phyloP scores from a whole-genome alignment of 2,888 invertebrate genomes.

The Nineta flava region DNA sequence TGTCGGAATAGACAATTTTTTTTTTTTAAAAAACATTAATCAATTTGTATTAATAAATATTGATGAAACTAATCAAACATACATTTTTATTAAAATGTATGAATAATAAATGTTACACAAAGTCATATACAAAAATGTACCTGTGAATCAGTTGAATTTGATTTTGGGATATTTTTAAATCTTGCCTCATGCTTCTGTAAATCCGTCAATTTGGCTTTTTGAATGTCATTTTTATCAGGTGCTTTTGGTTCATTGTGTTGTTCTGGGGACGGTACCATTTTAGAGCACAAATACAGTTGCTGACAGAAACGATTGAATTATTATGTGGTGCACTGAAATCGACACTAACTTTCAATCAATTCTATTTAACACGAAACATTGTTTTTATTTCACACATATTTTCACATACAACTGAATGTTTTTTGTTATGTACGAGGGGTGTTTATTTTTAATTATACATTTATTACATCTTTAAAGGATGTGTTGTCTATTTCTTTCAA shows the following conservation, averaged over 20 bases:
- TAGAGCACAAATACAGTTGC: slow-evolving; percentile 20
- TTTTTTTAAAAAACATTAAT: background rate
- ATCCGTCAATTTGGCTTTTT: slow-evolving; percentile 30
- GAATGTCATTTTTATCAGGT: slow-evolving; percentile 46
- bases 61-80: background rate
- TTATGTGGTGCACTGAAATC: too few relatives aligned
- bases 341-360: background rate
- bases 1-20: background rate
- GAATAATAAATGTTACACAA: background rate
- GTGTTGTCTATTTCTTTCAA: slow-evolving; percentile 7
- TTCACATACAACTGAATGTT: background rate
- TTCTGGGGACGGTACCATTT: slow-evolving; percentile 67
- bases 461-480: slow-evolving; percentile 6
- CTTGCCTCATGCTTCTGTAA: slow-evolving; percentile 28
- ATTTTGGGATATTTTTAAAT: slow-evolving; percentile 1
- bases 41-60: background rate
- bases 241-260: slow-evolving; percentile 61
- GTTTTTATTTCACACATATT: background rate
- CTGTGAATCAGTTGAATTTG: slow-evolving; percentile 5
- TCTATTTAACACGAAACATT: slow-evolving; percentile 1
- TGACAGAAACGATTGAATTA: slow-evolving; percentile 1
- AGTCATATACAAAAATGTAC: slow-evolving; percentile 5
- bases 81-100: background rate
- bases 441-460: background rate
- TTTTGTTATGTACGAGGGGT: too few relatives aligned